These are phyloP conservation scores for Venustaconcha ellipsiformis DNA, from an alignment of 1,140 invertebrate genomes.

Conservation along the genomic window DNA sequence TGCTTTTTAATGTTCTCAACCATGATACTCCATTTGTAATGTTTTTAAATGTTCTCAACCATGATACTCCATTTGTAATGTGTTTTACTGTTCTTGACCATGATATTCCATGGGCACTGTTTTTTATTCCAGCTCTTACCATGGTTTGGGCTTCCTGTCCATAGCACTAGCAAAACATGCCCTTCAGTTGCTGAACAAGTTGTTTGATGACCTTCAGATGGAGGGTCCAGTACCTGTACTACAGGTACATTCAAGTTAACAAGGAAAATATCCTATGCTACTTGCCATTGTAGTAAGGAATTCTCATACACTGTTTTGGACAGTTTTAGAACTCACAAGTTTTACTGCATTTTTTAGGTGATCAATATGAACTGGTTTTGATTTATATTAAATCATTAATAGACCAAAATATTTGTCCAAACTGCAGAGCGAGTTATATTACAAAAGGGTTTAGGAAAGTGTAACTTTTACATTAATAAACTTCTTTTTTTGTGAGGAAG, in stretches of 20 bases:
- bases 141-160: constrained; percentile 85
- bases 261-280: constrained; percentile 10
- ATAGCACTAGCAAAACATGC: constrained; percentile 84
- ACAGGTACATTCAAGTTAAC: constrained; percentile 18
- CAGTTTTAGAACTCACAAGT: too few species aligned
- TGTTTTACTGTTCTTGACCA: background rate
- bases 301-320: background rate
- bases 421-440: too few species aligned
- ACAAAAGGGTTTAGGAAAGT: too few species aligned
- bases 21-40: background rate
- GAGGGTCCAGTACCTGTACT: constrained; percentile 44
- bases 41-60: too few species aligned
- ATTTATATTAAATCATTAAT: too few species aligned
- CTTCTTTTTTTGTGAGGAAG: too few species aligned
- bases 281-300: background rate
- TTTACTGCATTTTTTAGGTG: too few species aligned
- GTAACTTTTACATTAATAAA: too few species aligned
- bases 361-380: too few species aligned
- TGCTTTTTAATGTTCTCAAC: background rate
- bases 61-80: background rate
- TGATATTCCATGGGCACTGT: background rate
- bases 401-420: too few species aligned
- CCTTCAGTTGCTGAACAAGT: constrained; percentile 75
- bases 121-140: constrained; percentile 58
- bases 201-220: constrained; percentile 78